Evolutionary conservation across 2,113 vertebrate genomes (phyloP).

Genomic region (Egretta garzetta): DNA sequence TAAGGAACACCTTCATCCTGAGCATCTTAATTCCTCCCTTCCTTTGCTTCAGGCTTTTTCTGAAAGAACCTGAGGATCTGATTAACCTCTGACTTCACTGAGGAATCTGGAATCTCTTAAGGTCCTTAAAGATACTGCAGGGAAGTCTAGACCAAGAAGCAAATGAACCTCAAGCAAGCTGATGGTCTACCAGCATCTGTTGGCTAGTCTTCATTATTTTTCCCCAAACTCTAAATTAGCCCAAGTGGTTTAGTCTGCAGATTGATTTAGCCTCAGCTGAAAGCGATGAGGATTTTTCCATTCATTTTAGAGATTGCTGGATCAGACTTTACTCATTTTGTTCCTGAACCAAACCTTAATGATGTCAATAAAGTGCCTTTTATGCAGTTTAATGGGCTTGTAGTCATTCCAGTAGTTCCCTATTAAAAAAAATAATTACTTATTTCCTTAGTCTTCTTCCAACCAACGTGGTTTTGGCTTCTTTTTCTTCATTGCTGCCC

Average conservation of each 20-base stretch:
- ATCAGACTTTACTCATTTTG: not conserved
- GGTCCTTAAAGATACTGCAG: not conserved
- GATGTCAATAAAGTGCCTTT: constrained; percentile 7
- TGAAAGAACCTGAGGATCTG: not conserved
- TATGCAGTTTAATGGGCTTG: not conserved
- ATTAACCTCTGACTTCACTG: not conserved
- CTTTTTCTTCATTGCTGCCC: not conserved
- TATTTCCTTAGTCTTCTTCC: constrained; percentile 5
- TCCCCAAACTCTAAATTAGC: not conserved
- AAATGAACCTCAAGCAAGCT: not conserved
- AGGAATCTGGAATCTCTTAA: not conserved
- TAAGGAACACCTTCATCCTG: not conserved
- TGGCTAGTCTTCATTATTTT: not conserved
- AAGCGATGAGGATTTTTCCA: not conserved
- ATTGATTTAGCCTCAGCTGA: not conserved
- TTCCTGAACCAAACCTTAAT: constrained; percentile 22
- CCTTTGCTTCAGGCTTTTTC: not conserved
- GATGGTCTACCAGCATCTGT: not conserved
- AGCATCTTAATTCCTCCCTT: not conserved
- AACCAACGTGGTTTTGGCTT: not conserved
- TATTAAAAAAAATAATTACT: not conserved
- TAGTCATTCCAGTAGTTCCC: constrained; percentile 8
- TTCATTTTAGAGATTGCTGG: not conserved
- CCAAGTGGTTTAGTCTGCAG: not conserved
- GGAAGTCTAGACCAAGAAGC: not conserved